These are phyloP conservation scores for Drosophila bipectinata DNA, from an alignment of 1,140 invertebrate species.

Conservation along the genomic window DNA sequence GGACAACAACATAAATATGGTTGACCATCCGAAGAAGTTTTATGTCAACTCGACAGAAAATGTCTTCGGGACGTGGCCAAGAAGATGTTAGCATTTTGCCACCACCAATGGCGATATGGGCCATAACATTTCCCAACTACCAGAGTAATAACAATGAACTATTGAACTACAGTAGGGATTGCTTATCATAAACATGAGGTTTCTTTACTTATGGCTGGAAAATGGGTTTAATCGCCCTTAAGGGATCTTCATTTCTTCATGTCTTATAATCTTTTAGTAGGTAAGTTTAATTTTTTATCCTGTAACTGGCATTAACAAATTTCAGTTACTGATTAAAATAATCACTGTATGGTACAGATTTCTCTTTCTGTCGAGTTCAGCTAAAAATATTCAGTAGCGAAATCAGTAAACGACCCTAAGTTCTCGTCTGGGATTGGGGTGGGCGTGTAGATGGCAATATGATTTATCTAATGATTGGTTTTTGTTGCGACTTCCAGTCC, in stretches of 20 bases:
- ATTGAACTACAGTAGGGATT: conserved; percentile 29
- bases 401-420: conserved; percentile 11
- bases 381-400: conserved; percentile 34
- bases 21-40: conserved; percentile 47
- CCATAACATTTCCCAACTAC: conserved; percentile 29
- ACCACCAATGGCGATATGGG: conserved; percentile 22
- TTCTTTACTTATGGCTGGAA: neutral
- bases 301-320: no score
- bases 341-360: neutral
- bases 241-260: no score
- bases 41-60: conserved; percentile 50
- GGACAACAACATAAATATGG: conserved; percentile 41
- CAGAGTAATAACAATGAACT: conserved; percentile 37
- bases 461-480: conserved; percentile 40
- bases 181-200: neutral
- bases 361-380: conserved; percentile 36
- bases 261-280: no score
- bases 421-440: neutral
- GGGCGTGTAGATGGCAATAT: conserved; percentile 14
- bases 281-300: no score
- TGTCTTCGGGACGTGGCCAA: conserved; percentile 32
- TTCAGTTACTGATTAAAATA: no score
- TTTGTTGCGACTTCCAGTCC: conserved; percentile 11
- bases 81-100: conserved; percentile 29
- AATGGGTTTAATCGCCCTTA: no score